phyloP scores from a whole-genome alignment of 1,140 invertebrate species.

The Heliconius hermathena region DNA sequence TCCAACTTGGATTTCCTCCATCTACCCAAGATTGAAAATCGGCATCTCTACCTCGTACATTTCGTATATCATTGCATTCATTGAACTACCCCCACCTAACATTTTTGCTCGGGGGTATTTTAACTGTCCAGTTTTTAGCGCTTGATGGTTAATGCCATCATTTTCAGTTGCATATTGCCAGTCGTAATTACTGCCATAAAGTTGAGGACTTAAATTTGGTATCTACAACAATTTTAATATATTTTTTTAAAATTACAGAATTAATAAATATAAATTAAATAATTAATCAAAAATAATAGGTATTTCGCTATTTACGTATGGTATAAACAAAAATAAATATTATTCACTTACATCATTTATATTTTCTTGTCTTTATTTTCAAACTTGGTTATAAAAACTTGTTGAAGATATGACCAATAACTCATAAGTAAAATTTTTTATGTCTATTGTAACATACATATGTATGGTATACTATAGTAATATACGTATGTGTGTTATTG shows the following conservation, averaged over 20 bases:
- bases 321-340: neutral
- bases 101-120: slow-evolving; percentile 86
- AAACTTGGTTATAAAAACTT: too few relatives aligned
- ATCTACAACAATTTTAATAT: slow-evolving; percentile 31
- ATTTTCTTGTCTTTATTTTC: too few relatives aligned
- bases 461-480: too few relatives aligned
- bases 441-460: too few relatives aligned
- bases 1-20: slow-evolving; percentile 71
- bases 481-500: too few relatives aligned
- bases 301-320: too few relatives aligned
- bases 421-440: too few relatives aligned
- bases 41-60: slow-evolving; percentile 82
- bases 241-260: neutral
- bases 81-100: slow-evolving; percentile 87
- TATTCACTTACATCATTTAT: slow-evolving; percentile 47
- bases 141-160: slow-evolving; percentile 70
- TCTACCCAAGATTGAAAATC: slow-evolving; percentile 86
- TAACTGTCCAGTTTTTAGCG: slow-evolving; percentile 68
- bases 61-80: slow-evolving; percentile 92
- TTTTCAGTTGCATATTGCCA: slow-evolving; percentile 83
- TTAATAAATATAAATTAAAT: neutral
- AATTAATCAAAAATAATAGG: too few relatives aligned
- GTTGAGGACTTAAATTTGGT: slow-evolving; percentile 41
- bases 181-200: slow-evolving; percentile 77
- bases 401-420: too few relatives aligned